Evolutionary conservation across 92 coral and sea anemone genomes (phyloP).

Genomic region (Phenganax stokvisi): DNA sequence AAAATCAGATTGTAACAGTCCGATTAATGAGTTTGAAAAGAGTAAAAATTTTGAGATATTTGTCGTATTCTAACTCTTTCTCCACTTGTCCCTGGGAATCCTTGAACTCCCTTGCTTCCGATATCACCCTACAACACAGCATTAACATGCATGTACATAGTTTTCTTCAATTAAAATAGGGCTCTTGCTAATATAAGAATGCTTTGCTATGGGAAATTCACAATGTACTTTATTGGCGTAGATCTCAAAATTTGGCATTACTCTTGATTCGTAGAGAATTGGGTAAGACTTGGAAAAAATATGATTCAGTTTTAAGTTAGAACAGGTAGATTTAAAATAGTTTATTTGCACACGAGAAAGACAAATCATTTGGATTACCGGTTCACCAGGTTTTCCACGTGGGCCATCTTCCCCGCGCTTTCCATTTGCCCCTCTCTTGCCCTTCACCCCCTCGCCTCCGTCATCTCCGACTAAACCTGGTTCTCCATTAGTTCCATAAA

Average conservation of each 20-base stretch:
- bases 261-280: no score
- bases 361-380: neutral
- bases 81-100: slow-evolving; percentile 52
- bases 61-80: slow-evolving; percentile 10
- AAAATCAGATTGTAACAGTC: neutral
- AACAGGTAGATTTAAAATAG: no score
- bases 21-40: neutral
- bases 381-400: slow-evolving; percentile 35
- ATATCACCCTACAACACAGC: slow-evolving; percentile 40
- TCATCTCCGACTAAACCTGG: slow-evolving; percentile 23
- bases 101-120: slow-evolving; percentile 46
- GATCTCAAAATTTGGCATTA: no score
- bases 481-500: slow-evolving; percentile 13
- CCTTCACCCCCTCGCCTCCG: slow-evolving; percentile 23
- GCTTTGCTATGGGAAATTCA: no score
- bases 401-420: slow-evolving; percentile 45
- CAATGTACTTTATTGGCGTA: no score
- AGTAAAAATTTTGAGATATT: neutral
- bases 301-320: no score
- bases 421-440: slow-evolving; percentile 9
- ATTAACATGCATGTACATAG: neutral
- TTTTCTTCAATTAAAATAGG: neutral
- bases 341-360: no score
- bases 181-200: neutral
- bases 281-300: no score